These are phyloP conservation scores for Octopus sinensis DNA, from an alignment of 1,140 invertebrate genomes.

Conservation along the genomic window DNA sequence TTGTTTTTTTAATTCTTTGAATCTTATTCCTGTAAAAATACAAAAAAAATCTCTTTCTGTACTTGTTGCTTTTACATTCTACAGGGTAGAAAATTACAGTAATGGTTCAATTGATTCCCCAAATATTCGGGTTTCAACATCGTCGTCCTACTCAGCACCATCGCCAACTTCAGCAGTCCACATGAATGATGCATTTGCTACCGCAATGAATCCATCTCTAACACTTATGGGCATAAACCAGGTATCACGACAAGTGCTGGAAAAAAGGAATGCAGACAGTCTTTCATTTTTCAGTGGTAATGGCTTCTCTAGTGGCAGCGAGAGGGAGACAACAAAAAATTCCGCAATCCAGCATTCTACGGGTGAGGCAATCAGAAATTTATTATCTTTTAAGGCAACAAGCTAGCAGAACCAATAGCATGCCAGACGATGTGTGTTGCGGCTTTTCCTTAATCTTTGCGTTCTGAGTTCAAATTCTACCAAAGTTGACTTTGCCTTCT, in stretches of 20 bases:
- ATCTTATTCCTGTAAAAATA: no score
- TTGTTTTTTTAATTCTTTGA: no score
- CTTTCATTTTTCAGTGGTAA: constrained; percentile 51
- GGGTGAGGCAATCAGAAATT: not conserved
- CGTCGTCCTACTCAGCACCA: constrained; percentile 16
- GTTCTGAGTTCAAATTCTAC: no score
- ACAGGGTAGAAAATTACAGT: constrained; percentile 4
- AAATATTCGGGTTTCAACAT: constrained; percentile 1
- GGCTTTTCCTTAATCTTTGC: no score
- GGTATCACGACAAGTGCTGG: not conserved
- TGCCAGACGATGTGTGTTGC: not conserved
- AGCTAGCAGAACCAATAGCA: not conserved
- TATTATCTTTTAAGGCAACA: not conserved
- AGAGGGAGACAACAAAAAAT: constrained; percentile 28
- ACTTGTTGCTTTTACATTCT: not conserved
- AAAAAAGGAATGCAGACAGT: constrained; percentile 35
- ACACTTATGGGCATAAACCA: constrained; percentile 14
- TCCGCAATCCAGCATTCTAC: constrained; percentile 5
- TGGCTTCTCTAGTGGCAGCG: constrained; percentile 38
- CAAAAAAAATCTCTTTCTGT: no score
- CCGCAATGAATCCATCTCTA: constrained; percentile 24
- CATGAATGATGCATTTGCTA: constrained; percentile 22
- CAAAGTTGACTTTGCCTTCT: no score
- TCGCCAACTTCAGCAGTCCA: constrained; percentile 14
- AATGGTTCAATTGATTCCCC: not conserved